Conservation (phyloP, 2,113 vertebrate species). For the Psilopsiagon aymara region DNA sequence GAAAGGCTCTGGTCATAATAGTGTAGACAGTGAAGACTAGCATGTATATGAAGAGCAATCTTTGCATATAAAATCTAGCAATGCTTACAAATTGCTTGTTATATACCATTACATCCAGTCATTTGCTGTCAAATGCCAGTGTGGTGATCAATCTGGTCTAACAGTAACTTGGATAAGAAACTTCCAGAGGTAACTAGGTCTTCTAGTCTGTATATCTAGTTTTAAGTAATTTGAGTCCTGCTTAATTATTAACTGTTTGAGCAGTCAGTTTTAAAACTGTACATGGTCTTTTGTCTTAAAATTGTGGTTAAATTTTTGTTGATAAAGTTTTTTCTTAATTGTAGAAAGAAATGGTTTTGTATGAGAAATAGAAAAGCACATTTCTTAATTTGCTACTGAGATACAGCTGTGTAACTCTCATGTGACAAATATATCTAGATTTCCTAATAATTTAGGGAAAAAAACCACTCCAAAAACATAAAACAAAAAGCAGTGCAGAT, state of each 20-base stretch:
- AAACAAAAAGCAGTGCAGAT: neutral
- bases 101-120: neutral
- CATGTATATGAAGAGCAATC: neutral
- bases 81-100: neutral
- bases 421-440: neutral
- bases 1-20: neutral
- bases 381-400: neutral
- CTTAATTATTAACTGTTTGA: neutral
- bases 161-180: neutral
- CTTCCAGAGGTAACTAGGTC: neutral
- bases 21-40: neutral
- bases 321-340: neutral
- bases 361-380: neutral
- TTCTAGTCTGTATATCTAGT: neutral
- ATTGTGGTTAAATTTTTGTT: neutral
- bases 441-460: neutral
- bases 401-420: neutral
- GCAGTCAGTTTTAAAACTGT: neutral
- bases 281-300: neutral
- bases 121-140: neutral
- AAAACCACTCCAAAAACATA: accelerated
- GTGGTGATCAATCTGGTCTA: neutral
- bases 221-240: neutral
- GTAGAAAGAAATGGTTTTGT: neutral
- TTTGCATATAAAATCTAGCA: neutral